Base-by-base conservation (phyloP, 1,140 invertebrate species). In the Mylabris phalerata region DNA sequence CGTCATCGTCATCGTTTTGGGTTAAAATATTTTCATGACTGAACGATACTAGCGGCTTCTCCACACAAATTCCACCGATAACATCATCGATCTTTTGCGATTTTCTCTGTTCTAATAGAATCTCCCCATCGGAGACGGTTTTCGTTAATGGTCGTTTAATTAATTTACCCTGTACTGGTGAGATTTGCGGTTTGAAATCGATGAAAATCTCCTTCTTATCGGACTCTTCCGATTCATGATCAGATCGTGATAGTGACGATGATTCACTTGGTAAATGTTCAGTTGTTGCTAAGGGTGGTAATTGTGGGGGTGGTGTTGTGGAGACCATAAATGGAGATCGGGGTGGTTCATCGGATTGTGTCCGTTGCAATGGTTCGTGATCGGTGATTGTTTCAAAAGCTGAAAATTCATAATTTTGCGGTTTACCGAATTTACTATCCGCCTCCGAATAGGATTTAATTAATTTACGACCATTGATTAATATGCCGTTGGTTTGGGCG, bases 361-460 rank as follows among this genome's bases (percentile, higher is more conserved):
- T 90, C 65, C 89, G 80, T 63, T 89, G 86, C 39, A 90, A 76
- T 61, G 85, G 82, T 64, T 90, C 88, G 67, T 92, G 89, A 27
- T 87, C 83, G 9, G 56, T 19, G 38, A 55, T 55, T 3, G 57
- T 26, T 48, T 68, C 63, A 47, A 61, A 62, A 25, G 61, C 57
- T 26, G 52, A 27, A 45, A 50, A 63, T 59, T 52, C 75, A 67
- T 47, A 50, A 19, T 55, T 55, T 9, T 73, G 71, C 13, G 76
- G 58, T 7, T 75, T 41, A 69, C 76, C 74, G 57, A 82, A 75
- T 75, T 71, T 77, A 38, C 77, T 78, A 3, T 83, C 84, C 24
- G 87, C 88, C 75, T 92, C 89, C 1, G 89, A 92, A 64, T 87
- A 87, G 62, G 89, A 92, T 74, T 92, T 93, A 10, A 85, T 87